phyloP scores from a whole-genome alignment of 2,797 vertebrate species.

The Typhlichthys subterraneus region DNA sequence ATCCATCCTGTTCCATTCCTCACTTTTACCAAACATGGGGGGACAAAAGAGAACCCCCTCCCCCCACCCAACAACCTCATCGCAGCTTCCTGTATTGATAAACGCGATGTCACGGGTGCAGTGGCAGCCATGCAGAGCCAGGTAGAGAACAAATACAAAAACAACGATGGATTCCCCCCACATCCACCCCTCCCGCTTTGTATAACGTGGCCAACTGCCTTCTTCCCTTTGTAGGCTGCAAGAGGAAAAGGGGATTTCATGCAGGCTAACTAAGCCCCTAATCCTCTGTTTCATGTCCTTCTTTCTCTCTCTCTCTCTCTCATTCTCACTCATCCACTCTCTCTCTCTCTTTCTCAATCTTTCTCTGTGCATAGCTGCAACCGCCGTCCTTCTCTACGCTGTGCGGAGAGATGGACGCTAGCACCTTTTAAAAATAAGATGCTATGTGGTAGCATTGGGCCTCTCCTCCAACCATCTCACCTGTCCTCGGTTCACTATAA shows the following conservation, averaged over 20 bases:
- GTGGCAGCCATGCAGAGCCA: conserved; percentile 33
- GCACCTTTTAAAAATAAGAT: conserved; percentile 26
- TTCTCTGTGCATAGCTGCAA: neutral
- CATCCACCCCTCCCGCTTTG: conserved; percentile 45
- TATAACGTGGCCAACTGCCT: conserved; percentile 67
- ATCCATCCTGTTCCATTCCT: neutral
- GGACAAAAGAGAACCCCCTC: conserved; percentile 7
- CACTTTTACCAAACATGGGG: conserved; percentile 37
- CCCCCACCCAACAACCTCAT: neutral
- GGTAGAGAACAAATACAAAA: conserved; percentile 22
- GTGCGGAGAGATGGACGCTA: neutral
- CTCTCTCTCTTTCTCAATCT: conserved; percentile 6
- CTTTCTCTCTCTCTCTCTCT: conserved; percentile 19
- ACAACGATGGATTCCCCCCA: conserved; percentile 27
- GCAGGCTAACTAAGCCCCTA: conserved; percentile 75
- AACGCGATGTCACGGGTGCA: conserved; percentile 63
- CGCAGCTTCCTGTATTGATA: conserved; percentile 49
- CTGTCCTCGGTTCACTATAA: conserved; percentile 33
- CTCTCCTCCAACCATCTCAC: conserved; percentile 34
- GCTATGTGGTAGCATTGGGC: conserved; percentile 22
- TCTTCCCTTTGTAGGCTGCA: conserved; percentile 65
- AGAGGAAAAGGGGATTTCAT: conserved; percentile 77
- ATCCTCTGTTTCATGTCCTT: conserved; percentile 71
- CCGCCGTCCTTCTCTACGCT: conserved; percentile 25
- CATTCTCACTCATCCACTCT: neutral